phyloP scores from a whole-genome alignment of 2,888 invertebrate species.

The Drosophila neonasuta region DNA sequence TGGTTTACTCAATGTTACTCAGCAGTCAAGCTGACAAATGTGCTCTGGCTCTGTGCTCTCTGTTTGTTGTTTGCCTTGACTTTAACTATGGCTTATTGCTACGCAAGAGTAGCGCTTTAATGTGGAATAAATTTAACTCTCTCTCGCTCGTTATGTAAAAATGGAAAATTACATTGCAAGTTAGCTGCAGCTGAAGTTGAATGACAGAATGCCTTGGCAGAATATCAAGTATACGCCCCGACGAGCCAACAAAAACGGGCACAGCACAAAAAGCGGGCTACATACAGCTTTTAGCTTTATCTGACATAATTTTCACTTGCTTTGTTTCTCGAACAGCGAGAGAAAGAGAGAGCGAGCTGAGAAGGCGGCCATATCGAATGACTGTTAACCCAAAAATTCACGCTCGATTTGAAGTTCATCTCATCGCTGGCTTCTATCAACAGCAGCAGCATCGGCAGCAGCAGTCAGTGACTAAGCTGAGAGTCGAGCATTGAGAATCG shows the following conservation, averaged over 20 bases:
- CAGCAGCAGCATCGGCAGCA: slow-evolving; percentile 22
- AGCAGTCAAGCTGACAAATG: slow-evolving; percentile 43
- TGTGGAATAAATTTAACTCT: neutral
- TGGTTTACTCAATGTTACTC: slow-evolving; percentile 38
- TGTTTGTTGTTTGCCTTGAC: slow-evolving; percentile 33
- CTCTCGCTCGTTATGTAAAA: neutral
- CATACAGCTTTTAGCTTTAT: slow-evolving; percentile 28
- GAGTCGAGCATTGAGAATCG: neutral
- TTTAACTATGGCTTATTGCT: slow-evolving; percentile 53
- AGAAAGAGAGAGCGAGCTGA: neutral
- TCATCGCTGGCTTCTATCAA: slow-evolving; percentile 57
- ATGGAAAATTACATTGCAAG: slow-evolving; percentile 1
- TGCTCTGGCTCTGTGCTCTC: slow-evolving; percentile 9
- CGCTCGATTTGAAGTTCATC: slow-evolving; percentile 73
- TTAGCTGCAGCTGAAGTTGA: slow-evolving; percentile 50
- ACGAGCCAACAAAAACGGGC: slow-evolving; percentile 1
- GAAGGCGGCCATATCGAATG: slow-evolving; percentile 32
- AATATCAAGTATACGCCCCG: slow-evolving; percentile 63
- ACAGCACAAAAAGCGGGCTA: slow-evolving; percentile 5
- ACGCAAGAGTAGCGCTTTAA: slow-evolving; percentile 20
- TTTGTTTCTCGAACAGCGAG: slow-evolving; percentile 45
- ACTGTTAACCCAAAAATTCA: slow-evolving; percentile 63
- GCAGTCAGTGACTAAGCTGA: slow-evolving; percentile 21
- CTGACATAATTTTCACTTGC: slow-evolving; percentile 58
- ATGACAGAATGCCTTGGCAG: slow-evolving; percentile 50